A percentile compares a stretch with the other conserved stretches of the same genome.
These are phyloP conservation scores for Oryzias melastigma DNA, from an alignment of 2,113 vertebrate species.

Conservation along the genomic window DNA sequence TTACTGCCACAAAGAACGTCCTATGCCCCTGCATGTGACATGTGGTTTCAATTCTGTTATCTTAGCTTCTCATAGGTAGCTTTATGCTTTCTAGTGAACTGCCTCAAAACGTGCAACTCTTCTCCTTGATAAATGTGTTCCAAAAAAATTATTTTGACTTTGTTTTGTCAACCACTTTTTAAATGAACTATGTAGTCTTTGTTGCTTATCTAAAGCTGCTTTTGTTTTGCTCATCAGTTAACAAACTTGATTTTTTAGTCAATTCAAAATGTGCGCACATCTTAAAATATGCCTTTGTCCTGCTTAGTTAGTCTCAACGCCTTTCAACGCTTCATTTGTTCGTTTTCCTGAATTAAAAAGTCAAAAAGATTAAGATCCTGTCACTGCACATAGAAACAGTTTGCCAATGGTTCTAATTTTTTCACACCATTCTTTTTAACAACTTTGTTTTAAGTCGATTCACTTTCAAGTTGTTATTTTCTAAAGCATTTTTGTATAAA, in stretches of 20 bases:
- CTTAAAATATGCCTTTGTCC: background rate
- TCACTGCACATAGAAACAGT: too few species aligned
- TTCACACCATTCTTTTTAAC: too few species aligned
- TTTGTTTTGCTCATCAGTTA: background rate
- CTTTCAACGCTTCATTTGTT: too few species aligned
- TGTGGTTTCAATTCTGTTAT: slow-evolving; percentile 9
- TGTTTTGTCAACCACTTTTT: too few species aligned
- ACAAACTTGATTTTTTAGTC: background rate
- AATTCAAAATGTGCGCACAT: background rate
- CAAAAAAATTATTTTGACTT: background rate
- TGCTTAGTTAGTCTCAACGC: background rate
- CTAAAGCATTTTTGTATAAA: slow-evolving; percentile 10
- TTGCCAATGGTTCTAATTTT: too few species aligned
- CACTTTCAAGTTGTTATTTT: background rate
- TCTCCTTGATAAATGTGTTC: background rate
- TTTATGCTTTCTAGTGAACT: too few species aligned
- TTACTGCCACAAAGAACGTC: slow-evolving; percentile 32
- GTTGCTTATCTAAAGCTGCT: too few species aligned
- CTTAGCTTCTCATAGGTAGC: background rate
- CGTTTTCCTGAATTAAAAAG: too few species aligned
- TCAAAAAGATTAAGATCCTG: too few species aligned
- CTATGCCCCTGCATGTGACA: slow-evolving; percentile 36
- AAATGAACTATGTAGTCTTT: too few species aligned
- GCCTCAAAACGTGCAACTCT: background rate
- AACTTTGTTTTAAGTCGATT: too few species aligned